Evolutionary conservation across 2,797 vertebrate genomes (phyloP).

Genomic region (Tokudaia muenninki): DNA sequence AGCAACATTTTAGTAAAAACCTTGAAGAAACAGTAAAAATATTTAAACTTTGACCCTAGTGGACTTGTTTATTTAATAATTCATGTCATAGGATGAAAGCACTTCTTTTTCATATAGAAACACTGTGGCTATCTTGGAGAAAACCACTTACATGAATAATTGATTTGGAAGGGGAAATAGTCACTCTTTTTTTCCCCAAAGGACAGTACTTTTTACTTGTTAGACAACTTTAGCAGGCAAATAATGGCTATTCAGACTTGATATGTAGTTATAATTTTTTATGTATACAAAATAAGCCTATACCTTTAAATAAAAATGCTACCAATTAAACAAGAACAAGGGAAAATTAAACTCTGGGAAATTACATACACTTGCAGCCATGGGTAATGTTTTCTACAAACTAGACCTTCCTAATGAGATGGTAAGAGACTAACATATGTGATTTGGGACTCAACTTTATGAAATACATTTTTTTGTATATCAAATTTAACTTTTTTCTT

Average conservation of each 20-base stretch:
- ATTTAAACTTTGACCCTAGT: background rate
- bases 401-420: slow-evolving; percentile 41
- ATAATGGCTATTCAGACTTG: slow-evolving; percentile 45
- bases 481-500: background rate
- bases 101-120: slow-evolving; percentile 19
- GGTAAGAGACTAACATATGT: background rate
- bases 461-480: slow-evolving; percentile 13
- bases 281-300: slow-evolving; percentile 49
- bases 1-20: slow-evolving; percentile 9
- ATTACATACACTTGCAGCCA: background rate
- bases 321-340: slow-evolving; percentile 42
- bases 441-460: slow-evolving; percentile 48
- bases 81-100: background rate
- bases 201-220: slow-evolving; percentile 41
- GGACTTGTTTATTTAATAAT: slow-evolving; percentile 39
- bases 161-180: slow-evolving; percentile 2
- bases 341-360: slow-evolving; percentile 47
- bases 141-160: background rate
- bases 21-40: slow-evolving; percentile 1
- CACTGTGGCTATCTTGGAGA: background rate
- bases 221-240: slow-evolving; percentile 54
- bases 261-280: background rate
- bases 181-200: background rate
- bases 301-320: slow-evolving; percentile 55
- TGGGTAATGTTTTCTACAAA: slow-evolving; percentile 9